Base-by-base conservation (phyloP, 2,797 vertebrate genomes). In the Gallinago nigripennis region DNA sequence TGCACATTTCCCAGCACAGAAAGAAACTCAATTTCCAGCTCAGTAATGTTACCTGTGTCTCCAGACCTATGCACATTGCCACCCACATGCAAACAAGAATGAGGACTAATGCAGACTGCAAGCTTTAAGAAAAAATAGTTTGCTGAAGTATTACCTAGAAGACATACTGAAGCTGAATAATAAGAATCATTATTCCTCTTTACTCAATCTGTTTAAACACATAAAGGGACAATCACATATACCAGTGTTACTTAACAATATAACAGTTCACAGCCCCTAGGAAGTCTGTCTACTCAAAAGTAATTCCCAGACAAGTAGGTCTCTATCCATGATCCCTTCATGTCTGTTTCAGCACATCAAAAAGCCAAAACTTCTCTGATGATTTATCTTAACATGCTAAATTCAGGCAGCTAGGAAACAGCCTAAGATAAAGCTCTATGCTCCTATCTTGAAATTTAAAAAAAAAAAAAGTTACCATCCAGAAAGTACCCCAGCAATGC, bases 301-400 rank as follows among this genome's bases (percentile, higher is more conserved):
- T 63, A 84, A 76, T 60, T 88, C 20, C 30, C 56, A 90, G 70
- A 35, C 58, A 86, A 10, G 24, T 79, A 61, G 39, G 2, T 80
- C 39, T 76, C 43, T 51, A 51, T 69, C 43, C 46, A 33, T n/a
- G 16, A 76, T 58, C 16, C 45, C 14, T 92, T 88, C 54, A 71
- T 82, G 79, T 79, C 16, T 81, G 48, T n/a, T 82, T 86, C 63
- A 81, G 53, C 53, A 75, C 85, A 91, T 92, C 83, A 86, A 94
- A 95, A 93, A 86, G 46, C 46, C 46, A 50, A 76, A 86, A 88
- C 3, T 43, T 31, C 69, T 95, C 80, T 86, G 73, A 80, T 86
- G 13, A 78, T 76, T 90, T 91, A 91, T 71, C 70, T 86, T 72
- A 72, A 76, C 37, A 45, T 45, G 33, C 4, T 90, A 84, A 90